Conservation (phyloP, 2,797 vertebrate species). For the Coluber constrictor region DNA sequence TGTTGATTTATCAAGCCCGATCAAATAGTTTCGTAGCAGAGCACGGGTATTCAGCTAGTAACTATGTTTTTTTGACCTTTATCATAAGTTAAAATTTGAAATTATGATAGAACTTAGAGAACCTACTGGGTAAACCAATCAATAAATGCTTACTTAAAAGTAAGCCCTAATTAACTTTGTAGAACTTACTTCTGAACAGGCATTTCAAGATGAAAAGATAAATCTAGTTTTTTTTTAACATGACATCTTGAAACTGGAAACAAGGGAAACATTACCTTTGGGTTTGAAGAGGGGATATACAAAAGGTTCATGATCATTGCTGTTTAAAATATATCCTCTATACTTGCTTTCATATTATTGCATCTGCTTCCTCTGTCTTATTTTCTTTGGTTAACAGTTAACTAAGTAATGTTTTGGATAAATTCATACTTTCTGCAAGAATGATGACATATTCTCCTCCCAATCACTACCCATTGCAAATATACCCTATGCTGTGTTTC, state of each 20-base stretch:
- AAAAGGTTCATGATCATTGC: slow-evolving; percentile 6
- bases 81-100: neutral
- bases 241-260: neutral
- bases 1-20: too few relatives aligned
- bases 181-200: neutral
- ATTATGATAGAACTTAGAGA: neutral
- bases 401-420: neutral
- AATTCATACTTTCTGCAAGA: neutral
- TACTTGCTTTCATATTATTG: slow-evolving; percentile 1
- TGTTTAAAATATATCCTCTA: slow-evolving; percentile 9
- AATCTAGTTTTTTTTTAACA: neutral
- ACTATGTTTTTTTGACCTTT: neutral
- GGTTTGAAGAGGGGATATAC: neutral
- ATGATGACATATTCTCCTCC: neutral
- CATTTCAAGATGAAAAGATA: neutral
- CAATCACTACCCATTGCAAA: neutral
- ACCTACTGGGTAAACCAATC: neutral
- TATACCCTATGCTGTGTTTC: neutral
- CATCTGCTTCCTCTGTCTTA: neutral
- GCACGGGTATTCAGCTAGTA: neutral
- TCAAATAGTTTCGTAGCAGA: too few relatives aligned
- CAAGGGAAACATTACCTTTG: neutral
- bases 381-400: slow-evolving; percentile 16
- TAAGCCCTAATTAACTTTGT: neutral
- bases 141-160: neutral